Evolutionary conservation across 2,113 vertebrate species (phyloP), one percentile per base, ranked within the genome.

Genomic region (Pomatorhinus ruficollis): DNA sequence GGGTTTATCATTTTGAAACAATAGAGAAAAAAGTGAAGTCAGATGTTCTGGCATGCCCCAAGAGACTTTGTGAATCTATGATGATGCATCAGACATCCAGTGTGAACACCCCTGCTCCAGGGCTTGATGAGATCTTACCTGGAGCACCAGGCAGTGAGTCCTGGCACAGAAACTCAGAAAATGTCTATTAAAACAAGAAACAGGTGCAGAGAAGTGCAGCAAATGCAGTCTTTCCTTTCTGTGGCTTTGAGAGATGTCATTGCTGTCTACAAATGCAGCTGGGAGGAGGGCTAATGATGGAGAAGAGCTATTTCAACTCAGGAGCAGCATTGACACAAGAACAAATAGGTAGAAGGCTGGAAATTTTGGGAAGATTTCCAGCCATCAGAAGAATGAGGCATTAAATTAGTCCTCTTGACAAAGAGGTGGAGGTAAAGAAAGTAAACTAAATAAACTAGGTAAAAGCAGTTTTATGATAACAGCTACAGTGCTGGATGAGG

Each of bases 311-410:
- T 85, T 94, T 76, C 77, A 79, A 22, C 87, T 87, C 24, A 33
- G 68, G 65, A 93, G 22, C 33, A 87, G 44, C 22, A 39, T 16
- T 92, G 53, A 60, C 66, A 91, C n/a, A 71, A 59, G 60, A 95
- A 69, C 12, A 77, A 80, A 81, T 33, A 79, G n/a, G 69, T 71
- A 39, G 61, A 71, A 91, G 61, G n/a, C 33, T 68, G 83, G 77
- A 91, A 93, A 91, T 84, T 66, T 75, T 75, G 80, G 77, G 60
- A 50, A 84, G 44, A 39, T 84, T 96, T 84, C 64, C 76, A 90
- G 42, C 10, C 69, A 21, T 59, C 77, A 78, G 60, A 90, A 92
- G 60, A 75, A 90, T 5, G 15, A 89, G n/a, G 37, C 23, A 56
- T 37, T 75, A 47, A 70, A 78, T 77, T 35, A 57, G 45, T 70